Percentiles rank a stretch among this genome's conserved stretches.
phyloP scores from a whole-genome alignment of 2,888 invertebrate species.

The Erebia palarica region DNA sequence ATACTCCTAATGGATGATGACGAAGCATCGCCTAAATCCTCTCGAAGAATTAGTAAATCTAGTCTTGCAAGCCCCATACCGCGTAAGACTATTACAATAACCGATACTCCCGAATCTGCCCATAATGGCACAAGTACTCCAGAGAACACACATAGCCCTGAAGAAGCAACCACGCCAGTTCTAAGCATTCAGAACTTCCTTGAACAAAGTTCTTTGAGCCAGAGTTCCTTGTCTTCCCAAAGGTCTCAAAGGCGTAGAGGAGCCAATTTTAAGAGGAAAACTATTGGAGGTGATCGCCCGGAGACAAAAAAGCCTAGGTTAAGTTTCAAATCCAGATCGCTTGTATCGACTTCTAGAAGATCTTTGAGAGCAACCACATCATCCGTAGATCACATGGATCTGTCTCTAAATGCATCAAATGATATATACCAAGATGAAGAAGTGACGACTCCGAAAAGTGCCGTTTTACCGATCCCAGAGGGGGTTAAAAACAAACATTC shows the following conservation, averaged over 20 bases:
- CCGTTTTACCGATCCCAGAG: slow-evolving; percentile 60
- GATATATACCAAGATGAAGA: slow-evolving; percentile 48
- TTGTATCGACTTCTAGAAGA: slow-evolving; percentile 33
- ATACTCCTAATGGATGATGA: slow-evolving; percentile 46
- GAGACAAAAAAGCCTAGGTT: slow-evolving; percentile 32
- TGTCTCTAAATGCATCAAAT: slow-evolving; percentile 40
- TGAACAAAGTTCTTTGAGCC: slow-evolving; percentile 50
- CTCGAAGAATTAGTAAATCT: slow-evolving; percentile 28
- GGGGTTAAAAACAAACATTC: slow-evolving; percentile 74
- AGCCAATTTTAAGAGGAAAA: slow-evolving; percentile 48
- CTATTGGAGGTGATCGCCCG: slow-evolving; percentile 35
- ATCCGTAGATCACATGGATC: slow-evolving; percentile 39
- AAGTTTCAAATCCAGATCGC: slow-evolving; percentile 49
- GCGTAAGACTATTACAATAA: slow-evolving; percentile 27
- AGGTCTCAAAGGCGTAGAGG: slow-evolving; percentile 3
- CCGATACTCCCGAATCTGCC: slow-evolving; percentile 12
- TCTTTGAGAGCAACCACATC: slow-evolving; percentile 43
- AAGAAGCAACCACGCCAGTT: slow-evolving; percentile 63
- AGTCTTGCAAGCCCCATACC: slow-evolving; percentile 21
- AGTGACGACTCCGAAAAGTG: slow-evolving; percentile 67
- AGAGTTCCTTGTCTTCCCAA: slow-evolving; percentile 41
- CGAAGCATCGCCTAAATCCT: slow-evolving; percentile 46
- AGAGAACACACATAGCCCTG: slow-evolving; percentile 56
- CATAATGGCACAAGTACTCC: slow-evolving; percentile 57
- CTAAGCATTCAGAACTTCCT: slow-evolving; percentile 64